Evolutionary conservation across 2,797 vertebrate species (phyloP).

Genomic region (Alcedo quadribrachys): DNA sequence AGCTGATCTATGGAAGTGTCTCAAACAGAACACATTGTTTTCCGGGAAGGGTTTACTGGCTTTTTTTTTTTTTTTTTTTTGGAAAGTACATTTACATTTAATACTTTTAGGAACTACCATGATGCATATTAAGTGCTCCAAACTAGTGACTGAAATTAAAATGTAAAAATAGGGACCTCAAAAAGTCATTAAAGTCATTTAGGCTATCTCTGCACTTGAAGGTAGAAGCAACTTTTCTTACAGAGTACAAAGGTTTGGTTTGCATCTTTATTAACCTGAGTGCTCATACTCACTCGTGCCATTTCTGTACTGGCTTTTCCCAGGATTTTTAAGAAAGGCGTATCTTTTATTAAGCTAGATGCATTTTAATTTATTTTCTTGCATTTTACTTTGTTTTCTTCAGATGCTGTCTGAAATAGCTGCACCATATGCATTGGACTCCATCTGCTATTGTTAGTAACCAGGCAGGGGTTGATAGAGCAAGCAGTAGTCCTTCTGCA

Average conservation of each 20-base stretch:
- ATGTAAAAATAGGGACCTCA: background rate
- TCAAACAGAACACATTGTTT: background rate
- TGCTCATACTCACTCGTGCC: background rate
- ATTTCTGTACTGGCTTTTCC: background rate
- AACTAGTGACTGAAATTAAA: background rate
- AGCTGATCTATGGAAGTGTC: background rate
- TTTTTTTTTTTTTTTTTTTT: background rate
- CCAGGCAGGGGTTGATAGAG: background rate
- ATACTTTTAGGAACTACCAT: background rate
- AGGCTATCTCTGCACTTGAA: background rate
- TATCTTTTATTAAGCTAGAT: background rate
- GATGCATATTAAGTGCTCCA: background rate
- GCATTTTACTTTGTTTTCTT: no score
- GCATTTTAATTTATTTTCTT: background rate
- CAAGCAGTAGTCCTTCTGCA: background rate
- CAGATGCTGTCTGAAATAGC: background rate
- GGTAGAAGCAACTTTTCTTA: background rate
- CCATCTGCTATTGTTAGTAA: background rate
- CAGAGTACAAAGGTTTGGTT: rapidly evolving
- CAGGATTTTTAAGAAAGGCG: no score
- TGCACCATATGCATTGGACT: background rate
- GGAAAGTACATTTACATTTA: background rate
- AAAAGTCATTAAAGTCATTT: background rate
- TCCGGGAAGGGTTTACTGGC: background rate
- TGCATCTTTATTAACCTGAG: background rate